Evolutionary conservation across 2,888 invertebrate genomes (phyloP).

Genomic region (Ophion costatus): DNA sequence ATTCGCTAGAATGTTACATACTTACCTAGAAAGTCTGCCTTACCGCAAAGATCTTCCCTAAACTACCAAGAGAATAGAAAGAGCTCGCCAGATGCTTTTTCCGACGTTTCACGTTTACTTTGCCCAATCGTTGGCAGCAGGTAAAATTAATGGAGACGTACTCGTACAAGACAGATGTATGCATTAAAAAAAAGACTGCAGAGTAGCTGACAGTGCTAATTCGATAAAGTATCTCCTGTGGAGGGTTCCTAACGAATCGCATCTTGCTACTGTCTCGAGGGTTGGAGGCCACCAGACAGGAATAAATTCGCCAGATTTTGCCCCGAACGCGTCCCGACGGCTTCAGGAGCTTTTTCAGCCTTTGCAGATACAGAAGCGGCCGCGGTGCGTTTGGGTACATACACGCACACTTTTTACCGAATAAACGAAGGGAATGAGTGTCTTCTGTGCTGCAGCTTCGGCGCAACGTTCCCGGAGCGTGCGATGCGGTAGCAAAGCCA

Average conservation of each 20-base stretch:
- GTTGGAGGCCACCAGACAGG: constrained; percentile 22
- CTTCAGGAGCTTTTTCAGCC: constrained; percentile 40
- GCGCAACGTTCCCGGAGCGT: constrained; percentile 31
- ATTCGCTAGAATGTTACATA: no score
- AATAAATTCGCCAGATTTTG: constrained; percentile 46
- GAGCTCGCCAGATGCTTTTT: no score
- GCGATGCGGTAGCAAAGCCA: constrained; percentile 66
- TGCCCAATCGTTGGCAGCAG: not conserved
- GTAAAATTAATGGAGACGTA: not conserved
- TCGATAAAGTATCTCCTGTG: not conserved
- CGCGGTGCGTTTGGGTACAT: constrained; percentile 7
- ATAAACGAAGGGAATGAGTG: constrained; percentile 20
- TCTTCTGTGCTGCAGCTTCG: constrained; percentile 28
- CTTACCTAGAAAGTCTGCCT: no score
- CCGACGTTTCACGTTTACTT: no score
- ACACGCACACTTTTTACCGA: constrained; percentile 15
- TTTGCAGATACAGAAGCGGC: constrained; percentile 15
- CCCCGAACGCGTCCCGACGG: constrained; percentile 19
- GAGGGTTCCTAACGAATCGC: constrained; percentile 40
- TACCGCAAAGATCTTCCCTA: no score
- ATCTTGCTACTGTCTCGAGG: constrained; percentile 19
- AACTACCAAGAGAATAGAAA: no score
- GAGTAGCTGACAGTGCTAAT: not conserved
- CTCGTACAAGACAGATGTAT: not conserved
- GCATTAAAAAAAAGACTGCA: constrained; percentile 1